Base-by-base conservation (phyloP, 2,888 invertebrate species). In the Shargacucullia verbasci region DNA sequence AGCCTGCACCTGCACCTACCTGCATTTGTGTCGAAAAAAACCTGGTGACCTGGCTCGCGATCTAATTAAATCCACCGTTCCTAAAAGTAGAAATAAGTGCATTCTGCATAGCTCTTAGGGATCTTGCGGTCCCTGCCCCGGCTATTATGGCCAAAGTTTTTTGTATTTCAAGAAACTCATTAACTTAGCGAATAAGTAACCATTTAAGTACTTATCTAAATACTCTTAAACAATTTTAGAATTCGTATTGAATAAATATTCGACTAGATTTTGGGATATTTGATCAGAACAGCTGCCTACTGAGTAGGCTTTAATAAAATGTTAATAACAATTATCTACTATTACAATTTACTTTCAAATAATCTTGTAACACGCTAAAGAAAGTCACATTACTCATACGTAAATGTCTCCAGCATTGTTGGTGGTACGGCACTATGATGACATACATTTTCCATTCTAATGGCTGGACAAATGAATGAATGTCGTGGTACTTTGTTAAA, bases 401-500 rank as follows among this genome's bases (percentile, higher is more conserved):
- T 50, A 49, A 33, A 63, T 62, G 56, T 59, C 44, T 52, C 48
- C 45, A 55, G 52, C 49, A 60, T 65, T 60, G 55, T 63, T 41
- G 35, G 41, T 53, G 38, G 46, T 60, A 41, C 48, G 44, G 38
- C 37, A 59, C 61, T 59, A 48, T 44, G 41, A 55, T 70, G 70
- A 70, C 75, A 75, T 38, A 79, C 76, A 78, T 78, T 78, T 77
- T 75, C 74, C 69, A 76, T 73, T 77, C 60, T 72, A 75, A 70
- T 77, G 65, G 57, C 41, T 63, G 27, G 49, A 62, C 59, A 73
- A 70, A 72, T 73, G 67, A 70, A 70, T 61, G 41, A 64, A 56
- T 66, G 54, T 59, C 55, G 45, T 59, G 37, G 45, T 64, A 64
- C 45, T 50, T 57, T 57, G 59, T 64, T 69, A 63, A 70, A 56